Percentiles rank a stretch among this genome's conserved stretches.
Conservation (phyloP, 2,113 vertebrate genomes). For the Vicugna pacos region DNA sequence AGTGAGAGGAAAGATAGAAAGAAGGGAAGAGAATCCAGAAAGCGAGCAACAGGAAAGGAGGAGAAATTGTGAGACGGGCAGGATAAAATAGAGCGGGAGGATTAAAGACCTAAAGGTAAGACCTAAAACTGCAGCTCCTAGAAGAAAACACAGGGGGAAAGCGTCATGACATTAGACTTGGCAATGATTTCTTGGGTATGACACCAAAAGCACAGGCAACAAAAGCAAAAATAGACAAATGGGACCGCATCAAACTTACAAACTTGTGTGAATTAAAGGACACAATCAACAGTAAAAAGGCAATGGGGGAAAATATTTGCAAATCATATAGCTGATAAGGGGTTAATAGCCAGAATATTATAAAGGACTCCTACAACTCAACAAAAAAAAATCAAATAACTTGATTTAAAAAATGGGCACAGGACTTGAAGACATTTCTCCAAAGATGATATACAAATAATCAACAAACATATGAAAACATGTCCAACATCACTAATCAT, state of each 20-base stretch:
- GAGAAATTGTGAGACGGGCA: background rate
- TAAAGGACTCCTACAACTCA: background rate
- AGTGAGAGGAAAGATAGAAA: background rate
- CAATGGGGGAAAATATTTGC: background rate
- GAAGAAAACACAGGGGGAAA: background rate
- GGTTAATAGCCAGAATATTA: background rate
- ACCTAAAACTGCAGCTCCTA: background rate
- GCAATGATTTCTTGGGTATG: background rate
- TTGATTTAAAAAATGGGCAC: background rate
- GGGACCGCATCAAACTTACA: background rate
- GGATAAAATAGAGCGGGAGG: background rate
- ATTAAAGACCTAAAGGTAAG: background rate
- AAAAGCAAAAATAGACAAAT: background rate
- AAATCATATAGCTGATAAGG: background rate
- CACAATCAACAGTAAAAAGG: background rate
- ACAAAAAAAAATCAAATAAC: background rate
- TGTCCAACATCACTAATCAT: background rate
- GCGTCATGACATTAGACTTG: background rate
- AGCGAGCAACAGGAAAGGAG: background rate
- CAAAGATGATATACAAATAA: background rate
- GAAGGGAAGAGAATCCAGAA: background rate
- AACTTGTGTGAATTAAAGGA: background rate
- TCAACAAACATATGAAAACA: background rate
- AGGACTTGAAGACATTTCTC: conserved; percentile 7
- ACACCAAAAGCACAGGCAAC: background rate